Base-by-base conservation (phyloP, 1,140 invertebrate species). In the Papilio dardanus region DNA sequence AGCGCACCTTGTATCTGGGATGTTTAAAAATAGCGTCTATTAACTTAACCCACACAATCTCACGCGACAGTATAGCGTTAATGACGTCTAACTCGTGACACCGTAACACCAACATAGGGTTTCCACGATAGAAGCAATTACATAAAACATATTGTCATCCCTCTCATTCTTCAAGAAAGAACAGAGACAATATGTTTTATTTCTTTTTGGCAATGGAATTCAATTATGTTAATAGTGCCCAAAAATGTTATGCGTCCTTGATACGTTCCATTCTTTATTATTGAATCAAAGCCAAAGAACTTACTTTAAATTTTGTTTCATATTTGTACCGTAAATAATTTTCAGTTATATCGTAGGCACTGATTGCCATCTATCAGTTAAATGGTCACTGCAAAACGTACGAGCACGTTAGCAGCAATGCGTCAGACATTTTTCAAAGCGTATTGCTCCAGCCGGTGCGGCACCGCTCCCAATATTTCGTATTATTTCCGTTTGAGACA, bases 1-100 rank as follows among this genome's bases (percentile, higher is more conserved):
- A n/a, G 2, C 33, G 19, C 19, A 65, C 28, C 6, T 28, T 24
- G 58, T 31, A 65, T 65, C 24, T 19, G 19, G 33, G 66, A 68
- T 19, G 7, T 31, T 19, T 68, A 68, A 33, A 68, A 68, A 68
- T 68, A 35, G 16, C 21, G 31, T 68, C 66, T 68, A 68, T 68
- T 68, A 68, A 68, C 33, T 68, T 68, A 68, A 68, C 66, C 30
- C 66, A 35, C 66, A 68, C 66, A n/a, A 37, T 68, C 31, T 68
- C n/a, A 35, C 33, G 66, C 33, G 66, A 35, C 66, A 35, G 31
- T 33, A 21, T 37, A n/a, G n/a, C n/a, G n/a, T 68, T 68, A 19
- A 10, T 19, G 28, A 66, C 28, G 62, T 33, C 14, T 2, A 8
- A n/a, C 28, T 66, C 62, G 3, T 19, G 28, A 24, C 31, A n/a